Percentiles rank a stretch among this genome's conserved stretches.
Evolutionary conservation across 1,140 invertebrate genomes (phyloP).

Genomic region (Galleria mellonella): DNA sequence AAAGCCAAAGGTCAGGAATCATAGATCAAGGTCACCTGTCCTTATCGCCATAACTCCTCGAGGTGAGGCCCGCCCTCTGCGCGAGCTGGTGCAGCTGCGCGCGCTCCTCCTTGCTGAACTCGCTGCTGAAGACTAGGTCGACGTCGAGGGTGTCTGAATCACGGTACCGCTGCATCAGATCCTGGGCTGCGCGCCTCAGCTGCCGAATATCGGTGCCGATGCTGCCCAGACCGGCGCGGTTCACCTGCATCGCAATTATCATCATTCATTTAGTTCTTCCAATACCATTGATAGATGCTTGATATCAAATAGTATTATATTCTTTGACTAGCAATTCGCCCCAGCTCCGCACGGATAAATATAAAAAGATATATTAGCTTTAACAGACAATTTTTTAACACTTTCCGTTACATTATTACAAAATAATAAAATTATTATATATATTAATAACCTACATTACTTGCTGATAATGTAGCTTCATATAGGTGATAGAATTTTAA

Average conservation of each 20-base stretch:
- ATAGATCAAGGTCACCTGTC: constrained; percentile 31
- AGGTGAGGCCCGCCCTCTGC: constrained; percentile 70
- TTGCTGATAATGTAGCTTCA: too few species aligned
- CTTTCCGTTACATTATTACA: too few species aligned
- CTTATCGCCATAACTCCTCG: constrained; percentile 74
- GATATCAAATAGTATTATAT: neutral
- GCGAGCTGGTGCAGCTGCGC: constrained; percentile 77
- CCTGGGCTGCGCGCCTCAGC: constrained; percentile 42
- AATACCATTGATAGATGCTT: neutral
- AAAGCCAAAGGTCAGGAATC: too few species aligned
- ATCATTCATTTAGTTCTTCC: neutral
- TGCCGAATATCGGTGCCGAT: constrained; percentile 39
- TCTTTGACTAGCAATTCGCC: neutral
- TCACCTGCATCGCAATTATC: constrained; percentile 22
- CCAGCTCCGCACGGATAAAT: neutral
- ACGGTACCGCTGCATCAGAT: constrained; percentile 53
- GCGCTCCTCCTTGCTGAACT: constrained; percentile 83
- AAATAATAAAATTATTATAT: too few species aligned
- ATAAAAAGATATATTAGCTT: too few species aligned
- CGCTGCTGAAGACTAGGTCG: constrained; percentile 79
- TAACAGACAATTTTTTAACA: too few species aligned
- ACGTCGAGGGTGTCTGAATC: constrained; percentile 72
- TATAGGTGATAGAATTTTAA: too few species aligned
- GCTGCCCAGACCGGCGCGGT: constrained; percentile 64
- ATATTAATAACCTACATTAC: too few species aligned